Conservation (phyloP, 2,113 vertebrate species). For the Amblyornis subalaris region DNA sequence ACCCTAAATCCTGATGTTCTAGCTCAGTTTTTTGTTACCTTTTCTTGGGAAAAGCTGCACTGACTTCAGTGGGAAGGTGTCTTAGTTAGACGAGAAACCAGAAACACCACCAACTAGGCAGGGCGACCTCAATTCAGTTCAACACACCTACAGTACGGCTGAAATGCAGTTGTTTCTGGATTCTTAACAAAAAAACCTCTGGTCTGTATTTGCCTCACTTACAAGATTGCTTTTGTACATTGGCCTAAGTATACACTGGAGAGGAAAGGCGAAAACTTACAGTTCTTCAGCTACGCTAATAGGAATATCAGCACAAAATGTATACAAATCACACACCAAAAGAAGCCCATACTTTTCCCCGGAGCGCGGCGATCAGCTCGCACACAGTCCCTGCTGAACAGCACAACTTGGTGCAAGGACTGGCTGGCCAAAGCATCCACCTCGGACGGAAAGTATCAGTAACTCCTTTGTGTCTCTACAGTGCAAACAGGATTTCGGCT, state of each 20-base stretch:
- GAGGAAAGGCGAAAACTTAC: neutral
- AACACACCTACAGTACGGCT: neutral
- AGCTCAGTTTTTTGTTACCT: neutral
- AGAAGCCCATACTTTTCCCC: accelerated
- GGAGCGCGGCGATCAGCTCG: neutral
- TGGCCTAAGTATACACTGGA: neutral
- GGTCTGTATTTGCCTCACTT: neutral
- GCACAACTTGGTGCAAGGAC: neutral
- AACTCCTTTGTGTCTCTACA: slow-evolving; percentile 6
- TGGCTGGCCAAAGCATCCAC: neutral
- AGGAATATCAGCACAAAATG: neutral
- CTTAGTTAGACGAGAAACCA: neutral
- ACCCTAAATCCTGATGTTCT: neutral
- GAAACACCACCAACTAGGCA: neutral
- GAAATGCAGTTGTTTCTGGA: slow-evolving; percentile 3
- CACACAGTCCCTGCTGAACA: neutral
- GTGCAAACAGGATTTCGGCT: neutral
- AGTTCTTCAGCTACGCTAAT: neutral
- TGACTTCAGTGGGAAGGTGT: neutral
- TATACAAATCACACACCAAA: neutral
- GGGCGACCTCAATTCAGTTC: neutral
- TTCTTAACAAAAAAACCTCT: neutral
- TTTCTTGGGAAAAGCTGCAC: neutral
- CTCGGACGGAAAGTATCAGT: neutral
- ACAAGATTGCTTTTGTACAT: neutral